These are phyloP conservation scores for Scaptomyza tumidula DNA, from an alignment of 2,888 invertebrate genomes.

Conservation along the genomic window DNA sequence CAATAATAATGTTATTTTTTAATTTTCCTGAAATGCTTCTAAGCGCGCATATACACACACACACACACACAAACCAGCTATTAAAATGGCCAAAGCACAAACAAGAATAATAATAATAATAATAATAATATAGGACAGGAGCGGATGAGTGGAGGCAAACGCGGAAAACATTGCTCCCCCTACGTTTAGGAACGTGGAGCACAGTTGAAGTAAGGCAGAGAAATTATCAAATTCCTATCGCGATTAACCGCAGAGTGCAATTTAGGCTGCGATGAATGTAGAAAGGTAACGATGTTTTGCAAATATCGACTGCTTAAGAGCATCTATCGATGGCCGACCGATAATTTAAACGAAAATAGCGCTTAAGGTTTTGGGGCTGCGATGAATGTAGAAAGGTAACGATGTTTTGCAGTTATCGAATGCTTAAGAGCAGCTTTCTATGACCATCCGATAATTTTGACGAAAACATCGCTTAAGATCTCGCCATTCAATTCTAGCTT, in stretches of 20 bases:
- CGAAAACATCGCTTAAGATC: neutral
- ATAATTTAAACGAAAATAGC: no score
- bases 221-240: neutral
- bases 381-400: neutral
- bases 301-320: neutral
- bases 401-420: neutral
- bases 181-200: neutral
- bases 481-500: no score
- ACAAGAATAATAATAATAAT: conserved; percentile 49
- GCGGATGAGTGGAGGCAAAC: neutral
- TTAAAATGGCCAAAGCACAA: conserved; percentile 38
- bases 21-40: conserved; percentile 72
- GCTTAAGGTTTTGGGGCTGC: neutral
- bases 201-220: conserved; percentile 26
- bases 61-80: conserved; percentile 18
- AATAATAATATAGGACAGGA: conserved; percentile 38
- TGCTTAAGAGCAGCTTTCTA: neutral
- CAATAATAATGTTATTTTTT: conserved; percentile 72
- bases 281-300: neutral
- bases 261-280: neutral
- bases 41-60: conserved; percentile 15
- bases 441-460: no score
- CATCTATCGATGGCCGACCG: neutral
- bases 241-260: neutral
- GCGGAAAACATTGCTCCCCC: conserved; percentile 2